Evolutionary conservation across 2,113 vertebrate species (phyloP).

Genomic region (Daphoenositta chrysoptera): DNA sequence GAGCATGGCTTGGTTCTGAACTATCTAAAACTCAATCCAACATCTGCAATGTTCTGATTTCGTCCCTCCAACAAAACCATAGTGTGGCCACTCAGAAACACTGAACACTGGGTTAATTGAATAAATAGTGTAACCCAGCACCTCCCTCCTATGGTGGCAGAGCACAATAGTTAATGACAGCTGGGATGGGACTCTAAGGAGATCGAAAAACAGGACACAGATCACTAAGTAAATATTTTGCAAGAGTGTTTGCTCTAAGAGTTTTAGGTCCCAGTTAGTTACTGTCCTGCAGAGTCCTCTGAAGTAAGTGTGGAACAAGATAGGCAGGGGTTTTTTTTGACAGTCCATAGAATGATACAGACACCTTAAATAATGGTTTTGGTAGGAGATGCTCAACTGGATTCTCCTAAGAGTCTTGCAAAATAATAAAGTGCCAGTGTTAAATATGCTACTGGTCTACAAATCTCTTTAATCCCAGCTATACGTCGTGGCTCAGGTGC

Average conservation of each 20-base stretch:
- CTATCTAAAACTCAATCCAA: not conserved
- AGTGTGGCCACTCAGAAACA: not conserved
- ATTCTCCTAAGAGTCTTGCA: not conserved
- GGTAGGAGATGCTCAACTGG: not conserved
- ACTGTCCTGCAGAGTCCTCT: not conserved
- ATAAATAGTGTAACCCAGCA: not conserved
- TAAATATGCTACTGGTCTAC: not conserved
- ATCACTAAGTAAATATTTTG: constrained; percentile 12
- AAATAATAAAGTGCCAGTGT: not conserved
- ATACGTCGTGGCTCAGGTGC: not conserved
- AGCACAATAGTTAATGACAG: not conserved
- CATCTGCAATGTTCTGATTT: not conserved
- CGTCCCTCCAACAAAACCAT: not conserved
- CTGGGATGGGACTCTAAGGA: not conserved
- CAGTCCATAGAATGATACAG: not conserved
- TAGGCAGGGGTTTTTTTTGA: not conserved
- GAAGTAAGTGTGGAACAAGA: not conserved
- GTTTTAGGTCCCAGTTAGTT: not conserved
- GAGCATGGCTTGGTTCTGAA: not conserved
- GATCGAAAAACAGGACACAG: not conserved
- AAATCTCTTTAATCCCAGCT: not conserved
- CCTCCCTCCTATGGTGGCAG: not conserved
- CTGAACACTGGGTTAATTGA: not conserved
- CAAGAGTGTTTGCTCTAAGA: not conserved
- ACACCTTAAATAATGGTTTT: not conserved